Percentiles rank a stretch among this genome's conserved stretches.
Conservation (phyloP, 2,888 invertebrate species). For the Drosophila quinaria region DNA sequence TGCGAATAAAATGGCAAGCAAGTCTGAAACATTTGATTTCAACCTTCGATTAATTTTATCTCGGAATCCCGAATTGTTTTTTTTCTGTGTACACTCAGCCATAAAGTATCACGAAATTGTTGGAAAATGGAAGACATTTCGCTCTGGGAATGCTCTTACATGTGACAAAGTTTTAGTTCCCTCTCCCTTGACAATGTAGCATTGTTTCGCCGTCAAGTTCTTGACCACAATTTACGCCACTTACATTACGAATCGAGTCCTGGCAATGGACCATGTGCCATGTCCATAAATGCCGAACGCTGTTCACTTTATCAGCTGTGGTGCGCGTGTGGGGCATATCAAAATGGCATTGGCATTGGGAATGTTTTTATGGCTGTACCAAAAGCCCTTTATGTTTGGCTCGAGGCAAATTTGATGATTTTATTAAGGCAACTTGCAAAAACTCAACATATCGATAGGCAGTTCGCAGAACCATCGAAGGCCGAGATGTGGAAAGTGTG, state of each 20-base stretch:
- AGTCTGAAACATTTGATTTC: too few relatives aligned
- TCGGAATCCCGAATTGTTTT: too few relatives aligned
- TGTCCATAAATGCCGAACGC: conserved; percentile 66
- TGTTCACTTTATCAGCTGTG: conserved; percentile 49
- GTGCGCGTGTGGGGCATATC: conserved; percentile 50
- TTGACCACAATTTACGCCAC: conserved; percentile 78
- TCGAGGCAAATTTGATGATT: conserved; percentile 74
- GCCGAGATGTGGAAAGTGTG: background rate
- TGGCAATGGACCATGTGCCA: conserved; percentile 23
- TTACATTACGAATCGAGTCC: conserved; percentile 64
- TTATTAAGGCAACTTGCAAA: conserved; percentile 63
- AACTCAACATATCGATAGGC: conserved; percentile 47
- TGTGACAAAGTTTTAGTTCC: conserved; percentile 28
- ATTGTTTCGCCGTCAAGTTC: conserved; percentile 53
- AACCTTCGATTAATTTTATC: too few relatives aligned
- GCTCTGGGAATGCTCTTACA: conserved; percentile 14
- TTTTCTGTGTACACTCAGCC: background rate
- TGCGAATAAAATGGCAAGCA: too few relatives aligned
- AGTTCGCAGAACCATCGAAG: background rate
- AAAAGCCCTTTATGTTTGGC: conserved; percentile 73
- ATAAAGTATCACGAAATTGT: conserved; percentile 48
- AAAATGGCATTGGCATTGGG: conserved; percentile 39
- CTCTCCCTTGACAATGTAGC: conserved; percentile 28
- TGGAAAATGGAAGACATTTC: conserved; percentile 36
- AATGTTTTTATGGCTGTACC: conserved; percentile 66